These are phyloP conservation scores for Dastarcus helophoroides DNA, from an alignment of 2,888 invertebrate species.

Conservation along the genomic window DNA sequence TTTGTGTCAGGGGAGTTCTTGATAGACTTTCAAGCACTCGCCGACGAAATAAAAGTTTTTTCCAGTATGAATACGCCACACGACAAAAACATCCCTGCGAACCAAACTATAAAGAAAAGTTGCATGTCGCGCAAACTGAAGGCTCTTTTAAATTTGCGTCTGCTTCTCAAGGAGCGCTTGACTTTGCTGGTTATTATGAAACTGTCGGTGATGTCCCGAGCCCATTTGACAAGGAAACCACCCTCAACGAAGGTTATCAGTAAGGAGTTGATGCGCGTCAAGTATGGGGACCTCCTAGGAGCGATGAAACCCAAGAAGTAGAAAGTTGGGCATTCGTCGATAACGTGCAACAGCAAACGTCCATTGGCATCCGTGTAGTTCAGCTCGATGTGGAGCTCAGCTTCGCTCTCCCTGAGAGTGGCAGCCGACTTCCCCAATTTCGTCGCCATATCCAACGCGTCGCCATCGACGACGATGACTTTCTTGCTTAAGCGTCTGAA, in stretches of 20 bases:
- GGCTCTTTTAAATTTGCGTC: too few species aligned
- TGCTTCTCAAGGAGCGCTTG: too few species aligned
- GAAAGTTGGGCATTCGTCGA: slow-evolving; percentile 34
- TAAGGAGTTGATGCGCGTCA: slow-evolving; percentile 27
- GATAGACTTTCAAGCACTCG: too few species aligned
- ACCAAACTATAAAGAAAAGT: too few species aligned
- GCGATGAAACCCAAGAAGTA: slow-evolving; percentile 35
- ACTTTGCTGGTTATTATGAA: too few species aligned
- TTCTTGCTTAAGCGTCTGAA: slow-evolving; percentile 18
- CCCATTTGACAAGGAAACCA: slow-evolving; percentile 32
- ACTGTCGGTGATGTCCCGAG: too few species aligned
- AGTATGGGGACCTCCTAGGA: slow-evolving; percentile 32
- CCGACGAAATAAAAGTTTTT: too few species aligned
- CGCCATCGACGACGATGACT: slow-evolving; percentile 4
- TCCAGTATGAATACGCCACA: too few species aligned
- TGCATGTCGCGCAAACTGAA: too few species aligned
- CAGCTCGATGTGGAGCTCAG: slow-evolving; percentile 21
- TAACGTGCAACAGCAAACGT: slow-evolving; percentile 30
- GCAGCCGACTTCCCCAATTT: slow-evolving; percentile 15
- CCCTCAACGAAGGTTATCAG: slow-evolving; percentile 27
- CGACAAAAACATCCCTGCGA: too few species aligned
- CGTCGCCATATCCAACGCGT: slow-evolving; percentile 15
- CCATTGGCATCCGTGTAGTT: slow-evolving; percentile 25
- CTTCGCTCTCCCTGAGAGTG: slow-evolving; percentile 28
- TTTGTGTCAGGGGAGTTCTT: too few species aligned